Conservation (phyloP, 2,797 vertebrate genomes). For the Bovichtus diacanthus region DNA sequence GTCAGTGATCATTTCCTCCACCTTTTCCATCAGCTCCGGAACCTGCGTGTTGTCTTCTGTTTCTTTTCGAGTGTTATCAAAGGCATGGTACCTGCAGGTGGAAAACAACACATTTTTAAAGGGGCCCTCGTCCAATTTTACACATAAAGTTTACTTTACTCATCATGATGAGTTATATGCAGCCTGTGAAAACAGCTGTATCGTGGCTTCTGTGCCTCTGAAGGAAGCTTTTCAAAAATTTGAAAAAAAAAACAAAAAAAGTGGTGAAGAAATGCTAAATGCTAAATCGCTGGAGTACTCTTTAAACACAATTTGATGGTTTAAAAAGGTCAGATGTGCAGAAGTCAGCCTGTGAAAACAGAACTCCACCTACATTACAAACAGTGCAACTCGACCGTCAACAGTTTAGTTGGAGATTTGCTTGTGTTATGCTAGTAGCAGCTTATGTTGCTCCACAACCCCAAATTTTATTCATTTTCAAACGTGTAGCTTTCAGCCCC, state of each 20-base stretch:
- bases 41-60: constrained; percentile 82
- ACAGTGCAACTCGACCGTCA: background rate
- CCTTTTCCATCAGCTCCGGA: constrained; percentile 84
- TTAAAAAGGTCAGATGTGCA: background rate
- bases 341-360: background rate
- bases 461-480: background rate
- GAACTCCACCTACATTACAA: background rate
- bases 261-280: background rate
- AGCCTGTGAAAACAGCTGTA: background rate
- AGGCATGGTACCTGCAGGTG: constrained; percentile 79
- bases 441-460: background rate
- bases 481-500: background rate
- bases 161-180: background rate
- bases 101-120: background rate
- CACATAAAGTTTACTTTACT: background rate
- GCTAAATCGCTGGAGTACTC: background rate
- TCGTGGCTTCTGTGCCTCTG: background rate
- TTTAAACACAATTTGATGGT: background rate
- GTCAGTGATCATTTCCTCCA: constrained; percentile 85
- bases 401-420: background rate
- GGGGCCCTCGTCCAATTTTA: background rate
- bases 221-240: background rate
- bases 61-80: constrained; percentile 81
- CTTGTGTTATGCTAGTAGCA: background rate
- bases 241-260: background rate